A percentile compares a stretch with the other conserved stretches of the same genome.
phyloP scores from a whole-genome alignment of 2,113 vertebrate genomes.

The Myiagra hebetior region DNA sequence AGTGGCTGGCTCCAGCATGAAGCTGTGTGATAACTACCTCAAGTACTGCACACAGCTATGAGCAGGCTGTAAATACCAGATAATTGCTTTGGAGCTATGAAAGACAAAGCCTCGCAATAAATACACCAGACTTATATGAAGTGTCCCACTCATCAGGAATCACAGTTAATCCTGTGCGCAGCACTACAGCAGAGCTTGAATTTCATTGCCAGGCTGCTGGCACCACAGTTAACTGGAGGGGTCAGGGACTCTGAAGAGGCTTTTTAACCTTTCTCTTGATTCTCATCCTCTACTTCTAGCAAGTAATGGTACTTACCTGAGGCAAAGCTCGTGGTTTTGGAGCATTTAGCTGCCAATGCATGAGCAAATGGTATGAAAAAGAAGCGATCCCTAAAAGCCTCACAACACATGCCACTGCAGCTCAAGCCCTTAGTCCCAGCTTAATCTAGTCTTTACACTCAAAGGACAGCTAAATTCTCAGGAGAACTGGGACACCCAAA shows the following conservation, averaged over 20 bases:
- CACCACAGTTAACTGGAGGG: not conserved
- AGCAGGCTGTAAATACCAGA: not conserved
- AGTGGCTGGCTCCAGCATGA: not conserved
- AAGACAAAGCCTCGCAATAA: not conserved
- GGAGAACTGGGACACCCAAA: constrained; percentile 19
- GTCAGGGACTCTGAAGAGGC: not conserved
- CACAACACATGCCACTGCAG: not conserved
- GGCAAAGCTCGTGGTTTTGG: not conserved
- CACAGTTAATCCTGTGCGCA: not conserved
- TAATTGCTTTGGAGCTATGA: not conserved
- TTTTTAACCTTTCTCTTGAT: not conserved
- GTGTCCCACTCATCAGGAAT: not conserved
- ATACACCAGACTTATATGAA: not conserved
- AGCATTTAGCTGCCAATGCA: not conserved
- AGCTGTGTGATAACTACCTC: not conserved
- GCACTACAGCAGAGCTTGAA: not conserved
- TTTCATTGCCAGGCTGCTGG: not conserved
- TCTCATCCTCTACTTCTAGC: not conserved
- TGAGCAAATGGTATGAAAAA: not conserved
- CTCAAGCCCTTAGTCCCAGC: not conserved
- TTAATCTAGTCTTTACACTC: not conserved
- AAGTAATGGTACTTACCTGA: not conserved
- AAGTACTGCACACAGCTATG: not conserved
- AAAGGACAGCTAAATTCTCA: not conserved
- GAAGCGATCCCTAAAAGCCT: not conserved